These are phyloP conservation scores for Tenthredo scrophulariae DNA, from an alignment of 2,888 invertebrate species.

Conservation along the genomic window DNA sequence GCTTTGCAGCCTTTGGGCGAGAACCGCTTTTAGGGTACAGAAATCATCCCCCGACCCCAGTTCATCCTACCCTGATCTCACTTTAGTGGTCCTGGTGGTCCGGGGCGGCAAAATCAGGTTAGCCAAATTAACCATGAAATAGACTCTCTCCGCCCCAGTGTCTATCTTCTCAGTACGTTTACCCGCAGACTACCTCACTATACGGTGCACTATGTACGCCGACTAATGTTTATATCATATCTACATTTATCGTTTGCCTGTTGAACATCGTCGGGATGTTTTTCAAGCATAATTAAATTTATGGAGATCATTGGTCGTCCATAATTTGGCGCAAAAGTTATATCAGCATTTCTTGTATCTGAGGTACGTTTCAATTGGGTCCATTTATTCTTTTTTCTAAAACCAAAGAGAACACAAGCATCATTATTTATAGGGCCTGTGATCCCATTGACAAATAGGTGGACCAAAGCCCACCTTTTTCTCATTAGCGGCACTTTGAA, in stretches of 20 bases:
- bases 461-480: slow-evolving; percentile 72
- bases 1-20: slow-evolving; percentile 25
- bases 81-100: slow-evolving; percentile 66
- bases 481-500: slow-evolving; percentile 78
- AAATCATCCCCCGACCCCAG: slow-evolving; percentile 38
- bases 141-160: slow-evolving; percentile 77
- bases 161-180: slow-evolving; percentile 60
- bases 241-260: neutral
- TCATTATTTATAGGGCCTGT: slow-evolving; percentile 71
- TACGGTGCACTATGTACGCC: neutral
- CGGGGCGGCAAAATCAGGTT: slow-evolving; percentile 75
- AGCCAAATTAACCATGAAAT: slow-evolving; percentile 79
- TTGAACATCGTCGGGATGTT: neutral
- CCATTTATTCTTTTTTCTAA: neutral
- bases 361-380: neutral
- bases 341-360: neutral
- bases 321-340: neutral
- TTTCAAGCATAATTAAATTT: neutral
- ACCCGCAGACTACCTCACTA: slow-evolving; percentile 37
- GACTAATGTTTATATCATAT: slow-evolving; percentile 10
- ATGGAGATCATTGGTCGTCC: neutral
- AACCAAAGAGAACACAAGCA: slow-evolving; percentile 35
- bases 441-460: slow-evolving; percentile 76
- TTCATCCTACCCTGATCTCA: slow-evolving; percentile 62
- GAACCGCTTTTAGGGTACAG: slow-evolving; percentile 33